Evolutionary conservation across 2,888 invertebrate genomes (phyloP), one percentile per base, ranked within the genome.

Genomic region (Drosophila monieri): DNA sequence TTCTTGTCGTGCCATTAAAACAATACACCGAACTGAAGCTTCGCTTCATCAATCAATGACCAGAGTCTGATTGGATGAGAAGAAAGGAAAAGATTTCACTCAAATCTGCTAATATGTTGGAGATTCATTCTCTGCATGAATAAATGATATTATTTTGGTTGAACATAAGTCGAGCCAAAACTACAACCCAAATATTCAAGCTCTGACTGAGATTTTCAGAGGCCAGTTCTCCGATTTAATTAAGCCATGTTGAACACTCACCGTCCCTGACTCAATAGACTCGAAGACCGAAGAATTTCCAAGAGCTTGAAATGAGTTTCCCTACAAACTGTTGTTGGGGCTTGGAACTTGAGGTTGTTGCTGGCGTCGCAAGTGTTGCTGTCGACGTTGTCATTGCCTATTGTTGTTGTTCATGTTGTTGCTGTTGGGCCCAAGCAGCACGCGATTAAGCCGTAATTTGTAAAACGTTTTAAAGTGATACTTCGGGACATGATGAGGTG

Each of bases 371-470:
- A 35, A 35, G 35, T 12, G 73, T 39, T 52, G 48, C 23, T 67
- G 70, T 61, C 44, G 41, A 6, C 25, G 59, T 48, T 60, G 69
- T 51, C 51, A 52, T 51, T 44, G 66, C 5, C 51, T 53, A 46
- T 43, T 39, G 46, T 44, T 70, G 64, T 54, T 51, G 66, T 37
- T 64, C 54, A 15, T 67, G 67, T 39, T 51, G 64, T 37, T 64
- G 57, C 27, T 69, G 62, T 44, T 51, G 73, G 74, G 78, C 77
- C 80, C 80, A 79, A 80, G 71, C 79, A 80, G 78, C 86, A 86
- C 80, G 80, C 80, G 80, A 86, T 81, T 81, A 81, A 81, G 80
- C 68, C 80, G 75, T 81, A 79, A 84, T 84, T 81, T 81, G 80
- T 81, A 80, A 86, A 84, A 35, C 74, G 70, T 53, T 84, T 80